Evolutionary conservation across 2,888 invertebrate genomes (phyloP), one percentile per base, ranked within the genome.

Genomic region (Acronicta psi): DNA sequence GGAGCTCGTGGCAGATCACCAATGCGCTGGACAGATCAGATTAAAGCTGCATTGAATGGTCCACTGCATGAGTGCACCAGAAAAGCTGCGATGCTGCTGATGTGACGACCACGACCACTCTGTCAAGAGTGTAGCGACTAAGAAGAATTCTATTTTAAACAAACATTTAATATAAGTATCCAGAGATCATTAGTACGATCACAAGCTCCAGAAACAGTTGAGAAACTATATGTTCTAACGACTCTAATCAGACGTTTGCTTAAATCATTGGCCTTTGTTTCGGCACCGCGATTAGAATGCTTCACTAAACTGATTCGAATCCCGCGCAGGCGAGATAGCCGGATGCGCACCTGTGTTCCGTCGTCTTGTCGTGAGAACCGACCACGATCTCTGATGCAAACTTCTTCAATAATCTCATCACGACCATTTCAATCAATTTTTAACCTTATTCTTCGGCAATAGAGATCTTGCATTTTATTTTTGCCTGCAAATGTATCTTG

Each of bases 301-400:
- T 82, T 84, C 82, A 83, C 82, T 77, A 81, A 85, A 86, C 83
- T 80, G 85, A 87, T 86, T 87, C 85, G 80, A 88, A 88, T 86
- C 86, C 82, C 75, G 74, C 71, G 80, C 74, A 77, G 75, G 75
- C 78, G 83, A 91, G 92, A 91, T 90, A 89, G 88, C 92, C 92
- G 92, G 93, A 93, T 92, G 92, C 90, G 88, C 93, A 93, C 93
- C 93, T 93, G 93, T 92, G 91, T 77, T 69, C 70, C 72, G 74
- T 73, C 72, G 73, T 57, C 63, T 50, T 61, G 75, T 83, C 91
- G 92, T 93, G 92, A 90, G 92, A 93, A 90, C 88, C 81, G 69
- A 82, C 85, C 86, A 81, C 84, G 82, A 86, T 89, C 85, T 85
- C 78, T 75, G 67, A 77, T 69, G 63, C 69, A 73, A 79, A 75